Conservation (phyloP, 2,113 vertebrate species). For the Glareola pratincola region DNA sequence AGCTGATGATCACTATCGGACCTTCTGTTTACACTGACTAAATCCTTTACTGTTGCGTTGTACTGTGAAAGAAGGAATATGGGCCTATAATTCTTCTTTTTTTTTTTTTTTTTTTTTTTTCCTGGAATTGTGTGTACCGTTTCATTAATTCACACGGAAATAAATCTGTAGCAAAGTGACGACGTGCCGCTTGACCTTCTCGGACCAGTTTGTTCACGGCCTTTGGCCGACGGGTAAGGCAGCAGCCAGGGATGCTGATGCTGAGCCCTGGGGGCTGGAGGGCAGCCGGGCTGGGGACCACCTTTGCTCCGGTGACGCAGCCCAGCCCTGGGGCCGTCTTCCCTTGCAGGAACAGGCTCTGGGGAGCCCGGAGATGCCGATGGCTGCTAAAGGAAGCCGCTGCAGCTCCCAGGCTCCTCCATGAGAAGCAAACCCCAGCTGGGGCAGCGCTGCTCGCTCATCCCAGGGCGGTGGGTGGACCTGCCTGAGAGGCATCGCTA, state of each 20-base stretch:
- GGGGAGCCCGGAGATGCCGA: not conserved
- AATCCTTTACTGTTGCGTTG: slow-evolving; percentile 57
- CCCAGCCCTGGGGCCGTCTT: not conserved
- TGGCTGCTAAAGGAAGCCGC: not conserved
- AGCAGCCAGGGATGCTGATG: not conserved
- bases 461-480: not conserved
- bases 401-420: not conserved
- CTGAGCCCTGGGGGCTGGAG: not conserved
- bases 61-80: slow-evolving; percentile 59
- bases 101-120: not conserved
- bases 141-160: slow-evolving; percentile 42
- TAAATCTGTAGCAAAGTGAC: slow-evolving; percentile 35
- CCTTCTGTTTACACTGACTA: slow-evolving; percentile 57
- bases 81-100: slow-evolving; percentile 13
- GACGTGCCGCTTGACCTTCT: not conserved
- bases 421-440: not conserved
- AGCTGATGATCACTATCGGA: slow-evolving; percentile 60
- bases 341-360: not conserved
- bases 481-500: not conserved
- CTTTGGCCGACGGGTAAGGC: not conserved
- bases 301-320: not conserved
- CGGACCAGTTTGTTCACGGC: not conserved
- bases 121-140: slow-evolving; percentile 18
- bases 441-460: not conserved
- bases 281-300: not conserved